Evolutionary conservation across 2,888 invertebrate genomes (phyloP).

Genomic region (Callimorpha dominula): DNA sequence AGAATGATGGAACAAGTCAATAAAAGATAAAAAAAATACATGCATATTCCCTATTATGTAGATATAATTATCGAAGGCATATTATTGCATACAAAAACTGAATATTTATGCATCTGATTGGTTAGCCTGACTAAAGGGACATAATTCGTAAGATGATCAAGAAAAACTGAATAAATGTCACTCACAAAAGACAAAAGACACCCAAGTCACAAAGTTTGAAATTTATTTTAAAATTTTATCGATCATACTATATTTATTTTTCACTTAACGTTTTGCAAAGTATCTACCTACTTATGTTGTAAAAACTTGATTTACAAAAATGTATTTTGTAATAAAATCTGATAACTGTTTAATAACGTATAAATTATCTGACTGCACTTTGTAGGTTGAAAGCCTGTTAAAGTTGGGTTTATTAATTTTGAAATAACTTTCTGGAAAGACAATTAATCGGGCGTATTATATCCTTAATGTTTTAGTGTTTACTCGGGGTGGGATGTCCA

Average conservation of each 20-base stretch:
- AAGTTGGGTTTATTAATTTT: constrained; percentile 30
- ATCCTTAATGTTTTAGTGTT: constrained; percentile 44
- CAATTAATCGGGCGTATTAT: constrained; percentile 45
- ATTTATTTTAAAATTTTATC: not conserved
- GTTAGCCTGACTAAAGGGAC: not conserved
- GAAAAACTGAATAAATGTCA: too few relatives aligned
- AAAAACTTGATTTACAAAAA: constrained; percentile 1
- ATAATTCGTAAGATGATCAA: not conserved
- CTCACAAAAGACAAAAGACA: too few relatives aligned
- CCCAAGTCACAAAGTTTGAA: too few relatives aligned
- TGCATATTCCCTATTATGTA: too few relatives aligned
- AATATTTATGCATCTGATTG: too few relatives aligned
- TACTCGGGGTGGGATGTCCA: constrained; percentile 70
- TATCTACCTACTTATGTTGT: not conserved
- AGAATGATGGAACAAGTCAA: too few relatives aligned
- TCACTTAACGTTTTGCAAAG: not conserved
- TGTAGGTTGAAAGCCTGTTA: constrained; percentile 24
- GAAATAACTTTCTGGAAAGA: constrained; percentile 31
- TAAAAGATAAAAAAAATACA: too few relatives aligned
- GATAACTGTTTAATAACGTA: constrained; percentile 11
- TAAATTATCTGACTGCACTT: constrained; percentile 8
- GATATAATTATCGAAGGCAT: too few relatives aligned
- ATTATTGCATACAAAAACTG: too few relatives aligned
- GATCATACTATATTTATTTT: not conserved
- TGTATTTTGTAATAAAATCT: not conserved